These are phyloP conservation scores for Bucco capensis DNA, from an alignment of 2,113 vertebrate genomes.

Conservation along the genomic window DNA sequence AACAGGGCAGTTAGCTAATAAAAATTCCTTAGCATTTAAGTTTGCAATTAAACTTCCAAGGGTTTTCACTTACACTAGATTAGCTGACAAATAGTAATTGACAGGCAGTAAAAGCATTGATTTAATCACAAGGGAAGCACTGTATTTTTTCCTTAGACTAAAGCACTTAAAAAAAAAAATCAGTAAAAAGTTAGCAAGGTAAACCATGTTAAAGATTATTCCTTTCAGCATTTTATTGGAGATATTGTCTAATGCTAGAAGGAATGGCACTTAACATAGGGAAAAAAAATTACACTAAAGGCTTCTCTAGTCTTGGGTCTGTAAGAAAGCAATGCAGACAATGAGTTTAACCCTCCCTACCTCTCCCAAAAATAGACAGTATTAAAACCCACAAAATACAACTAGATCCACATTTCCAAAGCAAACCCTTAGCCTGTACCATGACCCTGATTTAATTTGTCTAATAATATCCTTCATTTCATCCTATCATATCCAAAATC, in stretches of 20 bases:
- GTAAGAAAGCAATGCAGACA: neutral
- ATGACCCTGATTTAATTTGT: neutral
- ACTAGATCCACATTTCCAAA: neutral
- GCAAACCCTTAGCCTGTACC: neutral
- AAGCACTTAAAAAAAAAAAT: neutral
- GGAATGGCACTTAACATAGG: neutral
- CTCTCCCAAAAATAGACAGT: neutral
- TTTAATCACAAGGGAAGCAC: neutral
- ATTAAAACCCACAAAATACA: neutral
- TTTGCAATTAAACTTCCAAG: neutral
- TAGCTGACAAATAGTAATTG: neutral
- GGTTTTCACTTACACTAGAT: neutral
- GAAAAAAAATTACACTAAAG: neutral
- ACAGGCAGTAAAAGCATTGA: neutral
- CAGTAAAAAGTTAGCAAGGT: neutral
- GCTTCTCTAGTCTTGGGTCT: neutral
- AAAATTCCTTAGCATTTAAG: neutral
- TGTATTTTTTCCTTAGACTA: neutral
- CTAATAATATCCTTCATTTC: neutral
- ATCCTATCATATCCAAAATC: neutral
- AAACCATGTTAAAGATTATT: neutral
- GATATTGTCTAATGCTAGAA: neutral
- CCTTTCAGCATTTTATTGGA: neutral
- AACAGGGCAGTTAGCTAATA: neutral
- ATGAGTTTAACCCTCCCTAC: neutral